Base-by-base conservation (phyloP, 2,888 invertebrate species). In the Andricus curvator region DNA sequence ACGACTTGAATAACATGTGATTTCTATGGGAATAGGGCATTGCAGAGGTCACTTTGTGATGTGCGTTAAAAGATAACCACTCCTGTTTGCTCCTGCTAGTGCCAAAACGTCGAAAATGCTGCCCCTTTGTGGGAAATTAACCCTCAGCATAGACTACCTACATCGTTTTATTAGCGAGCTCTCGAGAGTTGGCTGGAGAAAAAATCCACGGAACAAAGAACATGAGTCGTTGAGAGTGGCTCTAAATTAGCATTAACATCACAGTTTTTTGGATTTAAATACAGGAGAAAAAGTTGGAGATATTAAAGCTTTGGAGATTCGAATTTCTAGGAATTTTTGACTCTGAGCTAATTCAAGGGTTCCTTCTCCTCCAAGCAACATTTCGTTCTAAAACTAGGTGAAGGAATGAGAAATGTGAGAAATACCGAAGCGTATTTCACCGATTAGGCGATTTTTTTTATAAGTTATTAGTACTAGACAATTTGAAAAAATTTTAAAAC, bases 21-120 rank as follows among this genome's bases (percentile, higher is more conserved):
- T 88, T 89, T 89, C 88, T 89, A 89, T 89, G 87, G 88, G 86
- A 88, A 88, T 83, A 84, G 56, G 76, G 48, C 25, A 79, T 20
- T 65, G 37, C 56, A 74, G 65, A 65, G 79, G 44, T 37, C 37
- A 56, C 51, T 65, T 76, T 80, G 37, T 48, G 66, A 62, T 79
- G 82, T 85, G 85, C 80, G 74, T 80, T 85, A 84, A 85, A 87
- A 87, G 89, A 89, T 89, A 89, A 88, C 85, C 88, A 84, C 80
- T 79, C 78, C 56, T 22, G 60, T 37, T 67, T 70, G 70, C 77
- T 74, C 77, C 67, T 77, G 77, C 77, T 48, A 77, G 70, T 80
- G 44, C 65, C 80, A 65, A 81, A 83, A 67, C 77, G 78, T 76
- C 60, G 56, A 79, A 79, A 81, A 79, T 77, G 20, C 56, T 56